Evolutionary conservation across 2,888 invertebrate genomes (phyloP).

Genomic region (Philopedon plagiatum): DNA sequence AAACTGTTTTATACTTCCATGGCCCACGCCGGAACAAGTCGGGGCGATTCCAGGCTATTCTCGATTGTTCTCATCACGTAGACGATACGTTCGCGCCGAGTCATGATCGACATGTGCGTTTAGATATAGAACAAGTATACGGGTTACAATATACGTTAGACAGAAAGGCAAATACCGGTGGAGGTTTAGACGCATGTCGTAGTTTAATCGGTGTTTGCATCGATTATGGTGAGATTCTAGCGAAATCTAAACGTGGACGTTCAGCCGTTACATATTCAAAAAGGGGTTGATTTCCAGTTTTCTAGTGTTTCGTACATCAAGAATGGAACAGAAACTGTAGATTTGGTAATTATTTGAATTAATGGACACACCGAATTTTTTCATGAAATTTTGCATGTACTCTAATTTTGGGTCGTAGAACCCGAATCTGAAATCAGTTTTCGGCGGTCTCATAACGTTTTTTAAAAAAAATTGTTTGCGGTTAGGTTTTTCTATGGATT

Average conservation of each 20-base stretch:
- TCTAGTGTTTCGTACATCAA: background rate
- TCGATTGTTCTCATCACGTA: background rate
- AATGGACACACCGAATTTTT: no score
- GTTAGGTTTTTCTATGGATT: no score
- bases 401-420: no score
- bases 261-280: background rate
- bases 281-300: background rate
- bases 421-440: no score
- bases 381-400: no score
- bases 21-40: slow-evolving; percentile 17
- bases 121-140: background rate
- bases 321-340: no score
- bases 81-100: slow-evolving; percentile 1
- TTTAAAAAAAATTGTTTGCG: no score
- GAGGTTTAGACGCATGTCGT: background rate
- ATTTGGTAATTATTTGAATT: no score
- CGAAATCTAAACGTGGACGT: slow-evolving; percentile 3
- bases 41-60: slow-evolving; percentile 11
- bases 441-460: no score
- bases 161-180: background rate
- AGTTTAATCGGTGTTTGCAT: background rate
- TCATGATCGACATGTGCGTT: background rate
- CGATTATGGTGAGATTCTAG: background rate
- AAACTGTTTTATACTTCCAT: slow-evolving; percentile 28
- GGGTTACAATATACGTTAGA: background rate